Evolutionary conservation across 2,797 vertebrate genomes (phyloP), one percentile per base, ranked within the genome.

Genomic region (Otolemur crassicaudatus): DNA sequence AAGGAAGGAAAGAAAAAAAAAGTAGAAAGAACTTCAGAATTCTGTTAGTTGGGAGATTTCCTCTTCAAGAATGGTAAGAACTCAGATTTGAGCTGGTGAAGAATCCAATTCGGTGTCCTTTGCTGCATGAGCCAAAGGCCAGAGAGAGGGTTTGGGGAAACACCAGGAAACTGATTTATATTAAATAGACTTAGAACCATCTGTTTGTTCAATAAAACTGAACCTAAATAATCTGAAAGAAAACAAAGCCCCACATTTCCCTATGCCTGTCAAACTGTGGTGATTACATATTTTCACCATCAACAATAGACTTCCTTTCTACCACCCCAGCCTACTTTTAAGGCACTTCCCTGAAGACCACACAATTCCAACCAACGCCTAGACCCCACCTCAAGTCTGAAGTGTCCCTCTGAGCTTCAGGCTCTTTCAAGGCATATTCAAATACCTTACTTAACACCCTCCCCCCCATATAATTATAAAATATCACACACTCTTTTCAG

Each of bases 381-480:
- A 22, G 27, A 40, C 19, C 31, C 31, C 7, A 16, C 13, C 27
- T 9, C 31, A 60, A 12, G 19, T 76, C n/a, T 37, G 31, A 12
- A 60, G 17, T 56, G 4, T 31, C 31, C 46, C 58, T 63, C 27
- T 83, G 65, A 73, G 37, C 61, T 75, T 73, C 92, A 53, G 56
- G 19, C 11, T 86, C 46, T 72, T 37, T 40, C 58, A 43, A 88
- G 40, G 43, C 14, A 40, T 92, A 92, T 77, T 94, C 43, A 63
- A 72, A 80, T 87, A 27, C 17, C 25, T 82, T 83, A 34, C 31
- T 83, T 7, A 73, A 13, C 60, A 80, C 46, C 29, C 43, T 49
- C 12, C n/a, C 9, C 13, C 31, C 60, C n/a, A 37, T 31, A 17
- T 83, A 75, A 87, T 94, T 95, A 73, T 83, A 37, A 90, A 95